Base-by-base conservation (phyloP, 2,113 vertebrate species). In the Rana temporaria region DNA sequence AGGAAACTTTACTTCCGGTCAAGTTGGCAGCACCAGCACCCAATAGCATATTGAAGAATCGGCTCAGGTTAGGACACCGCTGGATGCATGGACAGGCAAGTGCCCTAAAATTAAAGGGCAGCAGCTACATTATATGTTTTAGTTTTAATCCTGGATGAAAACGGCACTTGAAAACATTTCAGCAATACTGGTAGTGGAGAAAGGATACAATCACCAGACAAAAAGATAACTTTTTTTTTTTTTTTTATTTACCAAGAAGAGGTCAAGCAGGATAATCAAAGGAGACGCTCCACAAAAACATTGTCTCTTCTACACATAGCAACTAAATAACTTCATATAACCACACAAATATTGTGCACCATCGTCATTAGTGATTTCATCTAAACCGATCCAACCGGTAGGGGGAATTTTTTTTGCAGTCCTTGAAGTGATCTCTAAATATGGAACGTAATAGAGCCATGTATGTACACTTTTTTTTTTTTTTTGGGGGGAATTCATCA, bases 271-370 rank as follows among this genome's bases (percentile, higher is more conserved):
- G 30, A 73, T 30, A 24, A 56, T 55, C 24, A 66, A 55, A 42
- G 72, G 78, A 71, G 84, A 83, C 19, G 4, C 57, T 80, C 88
- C 74, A 73, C 81, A 76, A 83, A 63, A 67, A 83, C 71, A 68
- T 62, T 32, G 14, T 78, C 63, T 85, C 32, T 67, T 85, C 86
- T 88, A 26, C 34, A 55, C 78, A 30, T 59, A 65, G 85, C 79
- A 70, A 74, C 19, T 84, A 62, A 42, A 76, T 85, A 84, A 81
- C 84, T 11, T 77, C 79, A 62, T 75, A 85, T 17, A 53, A 84
- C 80, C 85, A 89, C 89, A 89, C 85, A 90, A 90, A 89, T 87
- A 87, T 88, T 90, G 90, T 88, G 87, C 85, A 84, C 83, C 59
- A 85, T 81, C 85, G 75, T 9, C 82, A 22, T 86, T 32, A 14